Evolutionary conservation across 2,797 vertebrate species (phyloP).

Genomic region (Typhlichthys eigenmanni): DNA sequence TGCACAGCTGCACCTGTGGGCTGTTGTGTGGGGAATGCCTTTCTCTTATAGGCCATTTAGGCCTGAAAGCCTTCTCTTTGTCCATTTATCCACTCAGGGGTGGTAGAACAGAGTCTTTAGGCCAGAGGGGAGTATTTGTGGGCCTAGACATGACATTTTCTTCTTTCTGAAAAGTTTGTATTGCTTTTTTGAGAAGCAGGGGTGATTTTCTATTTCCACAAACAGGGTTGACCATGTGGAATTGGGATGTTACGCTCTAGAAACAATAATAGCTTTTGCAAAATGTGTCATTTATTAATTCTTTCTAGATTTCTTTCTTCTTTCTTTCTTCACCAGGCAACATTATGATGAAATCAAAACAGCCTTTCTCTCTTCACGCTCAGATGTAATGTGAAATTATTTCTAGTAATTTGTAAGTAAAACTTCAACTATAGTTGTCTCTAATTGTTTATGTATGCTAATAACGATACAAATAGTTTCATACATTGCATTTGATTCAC

Average conservation of each 20-base stretch:
- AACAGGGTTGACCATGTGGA: not conserved
- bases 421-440: too few species aligned
- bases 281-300: not conserved
- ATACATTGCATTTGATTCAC: too few species aligned
- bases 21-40: slow-evolving; percentile 16
- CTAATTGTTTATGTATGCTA: too few species aligned
- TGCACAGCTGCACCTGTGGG: slow-evolving; percentile 17
- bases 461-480: too few species aligned
- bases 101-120: not conserved
- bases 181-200: not conserved
- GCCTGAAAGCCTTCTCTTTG: slow-evolving; percentile 24
- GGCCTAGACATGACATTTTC: slow-evolving; percentile 3
- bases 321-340: too few species aligned
- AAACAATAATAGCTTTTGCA: not conserved
- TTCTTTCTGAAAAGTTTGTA: slow-evolving; percentile 6
- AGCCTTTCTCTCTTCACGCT: too few species aligned
- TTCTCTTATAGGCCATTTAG: slow-evolving; percentile 12
- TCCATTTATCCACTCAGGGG: slow-evolving; percentile 12
- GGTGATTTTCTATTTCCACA: not conserved
- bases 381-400: too few species aligned
- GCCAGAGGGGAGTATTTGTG: not conserved
- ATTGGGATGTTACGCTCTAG: not conserved
- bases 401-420: too few species aligned
- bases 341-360: too few species aligned
- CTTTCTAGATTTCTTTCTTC: too few species aligned